phyloP scores from a whole-genome alignment of 2,113 vertebrate species.

The Petaurus breviceps region DNA sequence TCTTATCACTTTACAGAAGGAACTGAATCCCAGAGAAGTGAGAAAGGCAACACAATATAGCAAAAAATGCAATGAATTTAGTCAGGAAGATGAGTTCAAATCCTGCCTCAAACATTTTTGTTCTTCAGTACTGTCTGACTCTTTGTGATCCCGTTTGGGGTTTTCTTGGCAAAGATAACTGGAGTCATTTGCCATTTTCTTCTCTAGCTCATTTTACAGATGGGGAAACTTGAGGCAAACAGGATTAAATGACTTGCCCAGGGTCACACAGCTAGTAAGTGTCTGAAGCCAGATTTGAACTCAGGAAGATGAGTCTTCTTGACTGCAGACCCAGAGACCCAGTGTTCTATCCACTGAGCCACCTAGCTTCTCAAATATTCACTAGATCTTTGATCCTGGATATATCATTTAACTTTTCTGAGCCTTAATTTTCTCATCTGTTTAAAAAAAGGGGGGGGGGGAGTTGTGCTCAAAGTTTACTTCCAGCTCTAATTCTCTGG shows the following conservation, averaged over 20 bases:
- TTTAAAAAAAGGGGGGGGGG: background rate
- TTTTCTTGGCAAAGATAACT: background rate
- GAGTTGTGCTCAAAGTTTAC: background rate
- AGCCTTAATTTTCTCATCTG: background rate
- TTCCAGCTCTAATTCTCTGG: background rate
- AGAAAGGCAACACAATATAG: background rate
- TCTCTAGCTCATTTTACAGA: background rate
- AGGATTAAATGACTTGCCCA: background rate
- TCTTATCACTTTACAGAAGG: background rate
- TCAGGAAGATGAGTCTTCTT: background rate
- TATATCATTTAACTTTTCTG: background rate
- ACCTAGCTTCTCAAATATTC: background rate
- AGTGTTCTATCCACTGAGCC: too few species aligned
- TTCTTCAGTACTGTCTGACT: background rate
- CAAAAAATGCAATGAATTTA: background rate
- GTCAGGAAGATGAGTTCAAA: background rate
- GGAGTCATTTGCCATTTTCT: background rate
- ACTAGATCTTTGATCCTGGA: background rate
- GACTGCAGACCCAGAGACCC: too few species aligned
- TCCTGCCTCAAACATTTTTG: background rate
- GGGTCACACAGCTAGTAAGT: background rate
- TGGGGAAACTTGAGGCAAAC: background rate
- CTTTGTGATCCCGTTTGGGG: background rate
- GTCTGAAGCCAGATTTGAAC: background rate
- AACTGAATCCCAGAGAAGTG: background rate